Evolutionary conservation across 1,140 invertebrate genomes (phyloP).

Genomic region (Drosophila nikananu): DNA sequence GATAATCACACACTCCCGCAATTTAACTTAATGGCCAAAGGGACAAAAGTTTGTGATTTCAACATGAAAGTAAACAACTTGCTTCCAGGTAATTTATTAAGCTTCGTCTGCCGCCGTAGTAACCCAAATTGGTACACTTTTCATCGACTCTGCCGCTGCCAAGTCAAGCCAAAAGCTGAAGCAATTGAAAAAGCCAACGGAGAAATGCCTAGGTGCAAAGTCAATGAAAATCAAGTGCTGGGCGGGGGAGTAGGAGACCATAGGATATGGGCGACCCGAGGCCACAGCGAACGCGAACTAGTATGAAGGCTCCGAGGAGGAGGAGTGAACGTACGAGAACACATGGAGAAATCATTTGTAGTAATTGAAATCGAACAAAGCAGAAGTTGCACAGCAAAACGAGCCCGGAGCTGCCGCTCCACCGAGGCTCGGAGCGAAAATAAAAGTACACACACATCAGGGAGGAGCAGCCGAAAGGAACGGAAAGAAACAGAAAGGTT

Average conservation of each 20-base stretch:
- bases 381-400: constrained; percentile 51
- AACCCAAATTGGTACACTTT: constrained; percentile 57
- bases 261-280: constrained; percentile 35
- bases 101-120: constrained; percentile 27
- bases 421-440: constrained; percentile 28
- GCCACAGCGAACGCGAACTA: constrained; percentile 37
- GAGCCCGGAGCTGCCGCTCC: constrained; percentile 26
- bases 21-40: constrained; percentile 75
- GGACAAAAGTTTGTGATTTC: constrained; percentile 73
- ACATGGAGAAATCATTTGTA: constrained; percentile 75
- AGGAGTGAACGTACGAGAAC: constrained; percentile 28
- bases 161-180: constrained; percentile 38
- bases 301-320: constrained; percentile 16
- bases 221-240: constrained; percentile 74
- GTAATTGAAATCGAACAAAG: constrained; percentile 81
- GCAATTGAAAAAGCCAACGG: constrained; percentile 47
- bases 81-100: constrained; percentile 80
- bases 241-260: neutral
- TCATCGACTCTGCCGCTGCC: constrained; percentile 18
- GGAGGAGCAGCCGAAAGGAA: neutral
- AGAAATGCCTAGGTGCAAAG: constrained; percentile 60
- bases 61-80: constrained; percentile 75
- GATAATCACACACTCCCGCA: constrained; percentile 48
- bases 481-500: constrained; percentile 7
- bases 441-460: constrained; percentile 28